A percentile compares a stretch with the other conserved stretches of the same genome.
These are phyloP conservation scores for Marmota monax DNA, from an alignment of 2,113 vertebrate species.

Conservation along the genomic window DNA sequence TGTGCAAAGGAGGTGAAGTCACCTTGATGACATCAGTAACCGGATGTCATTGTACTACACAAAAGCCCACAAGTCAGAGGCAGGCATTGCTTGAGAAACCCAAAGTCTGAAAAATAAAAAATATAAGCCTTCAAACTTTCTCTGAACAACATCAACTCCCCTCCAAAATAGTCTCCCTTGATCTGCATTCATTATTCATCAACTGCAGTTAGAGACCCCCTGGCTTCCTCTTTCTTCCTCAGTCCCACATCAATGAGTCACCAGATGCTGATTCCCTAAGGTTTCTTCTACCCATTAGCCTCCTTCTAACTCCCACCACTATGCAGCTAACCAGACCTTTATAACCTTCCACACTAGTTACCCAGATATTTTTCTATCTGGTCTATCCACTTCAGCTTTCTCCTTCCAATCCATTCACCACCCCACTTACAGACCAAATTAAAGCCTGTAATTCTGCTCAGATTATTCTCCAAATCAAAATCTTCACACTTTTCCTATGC, in stretches of 20 bases:
- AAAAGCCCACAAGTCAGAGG: conserved; percentile 66
- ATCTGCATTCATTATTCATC: not conserved
- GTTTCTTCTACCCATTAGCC: not conserved
- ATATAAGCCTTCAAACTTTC: conserved; percentile 37
- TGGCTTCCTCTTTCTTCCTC: not conserved
- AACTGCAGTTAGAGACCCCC: not conserved
- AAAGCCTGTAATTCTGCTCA: not conserved
- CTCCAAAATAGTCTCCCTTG: not conserved
- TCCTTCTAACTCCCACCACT: conserved; percentile 21
- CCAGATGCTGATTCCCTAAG: not conserved
- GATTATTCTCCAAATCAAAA: not conserved
- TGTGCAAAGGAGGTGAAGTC: conserved; percentile 60
- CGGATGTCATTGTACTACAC: conserved; percentile 48
- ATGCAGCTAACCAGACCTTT: not conserved
- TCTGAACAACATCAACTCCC: not conserved
- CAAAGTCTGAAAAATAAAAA: conserved; percentile 63
- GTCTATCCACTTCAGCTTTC: not conserved
- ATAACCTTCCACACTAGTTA: not conserved
- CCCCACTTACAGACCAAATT: not conserved
- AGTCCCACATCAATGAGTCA: not conserved
- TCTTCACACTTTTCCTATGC: not conserved
- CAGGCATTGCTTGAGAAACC: conserved; percentile 51
- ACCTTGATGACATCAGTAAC: conserved; percentile 67
- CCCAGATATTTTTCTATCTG: not conserved
- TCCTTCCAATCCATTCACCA: not conserved